A percentile compares a stretch with the other conserved stretches of the same genome.
These are phyloP conservation scores for Cebidichthys violaceus DNA, from an alignment of 2,113 vertebrate genomes.

Conservation along the genomic window DNA sequence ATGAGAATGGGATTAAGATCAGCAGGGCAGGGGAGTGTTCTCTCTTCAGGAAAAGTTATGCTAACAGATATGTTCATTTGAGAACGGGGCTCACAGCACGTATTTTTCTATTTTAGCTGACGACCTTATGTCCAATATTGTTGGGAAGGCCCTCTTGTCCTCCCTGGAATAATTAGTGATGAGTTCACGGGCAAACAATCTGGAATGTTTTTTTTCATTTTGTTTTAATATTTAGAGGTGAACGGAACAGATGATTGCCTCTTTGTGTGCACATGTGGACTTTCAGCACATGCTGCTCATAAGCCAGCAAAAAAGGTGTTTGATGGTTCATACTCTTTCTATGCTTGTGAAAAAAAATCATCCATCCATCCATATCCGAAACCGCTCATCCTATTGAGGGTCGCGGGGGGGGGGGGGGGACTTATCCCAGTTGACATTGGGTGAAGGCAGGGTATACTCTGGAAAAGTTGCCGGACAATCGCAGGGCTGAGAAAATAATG, in stretches of 20 bases:
- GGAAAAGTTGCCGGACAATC: too few species aligned
- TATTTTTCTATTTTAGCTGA: constrained; percentile 63
- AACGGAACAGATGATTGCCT: neutral
- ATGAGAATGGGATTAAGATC: constrained; percentile 29
- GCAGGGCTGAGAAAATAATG: neutral
- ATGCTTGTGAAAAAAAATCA: too few species aligned
- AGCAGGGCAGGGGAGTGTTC: constrained; percentile 37
- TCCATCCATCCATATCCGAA: too few species aligned
- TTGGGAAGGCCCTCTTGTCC: constrained; percentile 1
- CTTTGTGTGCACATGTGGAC: neutral
- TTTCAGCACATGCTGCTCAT: neutral
- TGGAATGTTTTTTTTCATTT: too few species aligned
- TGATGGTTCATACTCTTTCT: neutral
- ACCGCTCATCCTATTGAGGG: too few species aligned
- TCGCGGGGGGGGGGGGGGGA: too few species aligned
- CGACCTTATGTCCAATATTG: constrained; percentile 3
- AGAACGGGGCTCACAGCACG: constrained; percentile 49
- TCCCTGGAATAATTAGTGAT: constrained; percentile 11
- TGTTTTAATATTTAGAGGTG: neutral
- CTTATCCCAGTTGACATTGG: neutral
- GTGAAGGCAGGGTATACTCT: too few species aligned
- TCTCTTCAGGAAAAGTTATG: constrained; percentile 38
- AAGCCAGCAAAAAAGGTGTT: neutral
- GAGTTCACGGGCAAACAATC: constrained; percentile 26
- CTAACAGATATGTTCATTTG: constrained; percentile 61